Evolutionary conservation across 2,888 invertebrate genomes (phyloP).

Genomic region (Pristionchus exspectatus): DNA sequence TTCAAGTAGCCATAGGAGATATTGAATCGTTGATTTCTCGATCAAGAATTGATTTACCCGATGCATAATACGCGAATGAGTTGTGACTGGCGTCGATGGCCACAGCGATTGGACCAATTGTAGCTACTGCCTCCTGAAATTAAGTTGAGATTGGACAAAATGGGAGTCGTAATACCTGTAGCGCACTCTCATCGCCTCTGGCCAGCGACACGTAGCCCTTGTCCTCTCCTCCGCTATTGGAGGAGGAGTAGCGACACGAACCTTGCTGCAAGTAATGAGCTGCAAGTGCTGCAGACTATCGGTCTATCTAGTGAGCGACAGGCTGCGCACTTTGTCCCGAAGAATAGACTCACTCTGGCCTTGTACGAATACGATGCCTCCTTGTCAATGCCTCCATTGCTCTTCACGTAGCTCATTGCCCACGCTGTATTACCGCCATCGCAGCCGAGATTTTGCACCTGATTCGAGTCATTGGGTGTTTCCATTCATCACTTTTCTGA

Average conservation of each 20-base stretch:
- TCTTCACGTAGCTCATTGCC: conserved; percentile 10
- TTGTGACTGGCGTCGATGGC: conserved; percentile 61
- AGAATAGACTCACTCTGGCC: conserved; percentile 80
- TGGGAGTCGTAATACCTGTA: conserved; percentile 45
- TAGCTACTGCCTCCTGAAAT: conserved; percentile 55
- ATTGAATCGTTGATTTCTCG: no score
- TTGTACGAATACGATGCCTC: conserved; percentile 90
- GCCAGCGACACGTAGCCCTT: background rate
- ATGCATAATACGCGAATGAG: conserved; percentile 66
- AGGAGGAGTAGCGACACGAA: background rate
- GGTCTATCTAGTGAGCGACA: no score
- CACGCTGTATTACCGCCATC: background rate
- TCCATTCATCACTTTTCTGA: no score
- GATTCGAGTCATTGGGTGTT: background rate
- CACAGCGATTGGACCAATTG: conserved; percentile 60
- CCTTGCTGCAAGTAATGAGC: conserved; percentile 26
- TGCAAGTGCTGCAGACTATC: no score
- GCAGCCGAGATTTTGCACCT: conserved; percentile 14
- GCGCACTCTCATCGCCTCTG: conserved; percentile 48
- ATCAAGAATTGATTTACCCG: conserved; percentile 55
- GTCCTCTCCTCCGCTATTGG: background rate
- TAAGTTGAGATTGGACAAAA: background rate
- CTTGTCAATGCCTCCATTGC: conserved; percentile 84
- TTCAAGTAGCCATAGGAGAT: no score
- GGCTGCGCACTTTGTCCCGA: no score